phyloP scores from a whole-genome alignment of 2,113 vertebrate species.

The Onychostruthus taczanowskii region DNA sequence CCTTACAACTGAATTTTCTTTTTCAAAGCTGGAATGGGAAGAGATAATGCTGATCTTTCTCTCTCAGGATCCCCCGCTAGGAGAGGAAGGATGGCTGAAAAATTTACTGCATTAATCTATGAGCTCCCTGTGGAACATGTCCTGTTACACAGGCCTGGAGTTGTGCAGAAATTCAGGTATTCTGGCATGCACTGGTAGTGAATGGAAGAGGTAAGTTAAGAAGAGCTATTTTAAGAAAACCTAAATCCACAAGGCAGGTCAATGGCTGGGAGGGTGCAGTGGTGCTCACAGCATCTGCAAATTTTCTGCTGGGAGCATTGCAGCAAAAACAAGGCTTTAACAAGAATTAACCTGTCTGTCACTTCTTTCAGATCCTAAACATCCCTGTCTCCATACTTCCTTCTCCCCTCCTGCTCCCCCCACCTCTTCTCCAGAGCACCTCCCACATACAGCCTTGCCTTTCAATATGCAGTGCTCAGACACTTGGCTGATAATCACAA shows the following conservation, averaged over 20 bases:
- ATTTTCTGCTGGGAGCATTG: background rate
- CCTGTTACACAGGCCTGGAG: background rate
- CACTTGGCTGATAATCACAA: background rate
- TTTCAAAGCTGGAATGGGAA: background rate
- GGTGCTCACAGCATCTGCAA: background rate
- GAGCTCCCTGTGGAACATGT: background rate
- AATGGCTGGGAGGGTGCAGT: background rate
- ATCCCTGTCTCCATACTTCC: background rate
- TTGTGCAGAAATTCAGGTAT: background rate
- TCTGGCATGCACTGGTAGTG: background rate
- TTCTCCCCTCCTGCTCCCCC: background rate
- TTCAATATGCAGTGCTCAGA: background rate
- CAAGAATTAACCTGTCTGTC: background rate
- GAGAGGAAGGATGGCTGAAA: background rate
- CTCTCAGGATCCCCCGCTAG: background rate
- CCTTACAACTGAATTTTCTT: slow-evolving; percentile 21
- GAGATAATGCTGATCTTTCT: background rate
- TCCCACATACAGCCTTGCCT: background rate
- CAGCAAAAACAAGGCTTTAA: background rate
- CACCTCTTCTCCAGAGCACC: background rate
- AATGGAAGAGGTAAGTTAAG: background rate
- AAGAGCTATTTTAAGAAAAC: background rate
- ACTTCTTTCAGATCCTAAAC: background rate
- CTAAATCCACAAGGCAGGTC: background rate
- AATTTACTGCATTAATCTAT: background rate